Conservation (phyloP, 1,140 invertebrate species). For the Spodoptera litura region DNA sequence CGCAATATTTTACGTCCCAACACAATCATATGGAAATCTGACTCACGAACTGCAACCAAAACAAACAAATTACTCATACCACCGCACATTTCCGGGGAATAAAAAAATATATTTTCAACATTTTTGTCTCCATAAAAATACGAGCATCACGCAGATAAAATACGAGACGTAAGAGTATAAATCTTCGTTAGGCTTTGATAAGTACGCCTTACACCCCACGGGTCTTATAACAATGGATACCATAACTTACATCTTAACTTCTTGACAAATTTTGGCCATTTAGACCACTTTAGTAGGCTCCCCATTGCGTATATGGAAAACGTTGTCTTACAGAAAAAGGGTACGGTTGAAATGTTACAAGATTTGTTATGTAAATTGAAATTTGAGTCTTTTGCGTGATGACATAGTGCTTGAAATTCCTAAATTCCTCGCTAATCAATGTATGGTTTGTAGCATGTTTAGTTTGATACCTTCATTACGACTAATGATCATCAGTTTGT, state of each 20-base stretch:
- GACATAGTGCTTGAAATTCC: too few species aligned
- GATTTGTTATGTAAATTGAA: conserved; percentile 5
- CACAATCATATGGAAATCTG: conserved; percentile 3
- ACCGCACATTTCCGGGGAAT: conserved; percentile 26
- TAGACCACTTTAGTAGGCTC: conserved; percentile 46
- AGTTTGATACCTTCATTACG: too few species aligned
- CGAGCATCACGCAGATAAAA: conserved; percentile 32
- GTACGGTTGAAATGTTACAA: neutral
- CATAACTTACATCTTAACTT: conserved; percentile 53
- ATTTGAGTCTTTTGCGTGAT: too few species aligned
- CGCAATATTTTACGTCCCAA: neutral
- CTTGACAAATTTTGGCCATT: conserved; percentile 52
- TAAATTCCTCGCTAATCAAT: too few species aligned
- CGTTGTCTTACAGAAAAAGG: conserved; percentile 31
- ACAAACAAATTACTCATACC: conserved; percentile 31
- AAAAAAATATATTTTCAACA: conserved; percentile 39
- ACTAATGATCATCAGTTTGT: too few species aligned
- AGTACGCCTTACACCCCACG: conserved; percentile 40
- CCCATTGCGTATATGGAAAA: conserved; percentile 31
- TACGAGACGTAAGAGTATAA: conserved; percentile 43
- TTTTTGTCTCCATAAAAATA: conserved; percentile 30
- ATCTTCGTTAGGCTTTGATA: conserved; percentile 53
- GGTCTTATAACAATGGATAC: conserved; percentile 45
- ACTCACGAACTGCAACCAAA: neutral
- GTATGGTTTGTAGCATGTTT: too few species aligned